Evolutionary conservation across 2,113 vertebrate species (phyloP).

Genomic region (Monarcha castaneiventris): DNA sequence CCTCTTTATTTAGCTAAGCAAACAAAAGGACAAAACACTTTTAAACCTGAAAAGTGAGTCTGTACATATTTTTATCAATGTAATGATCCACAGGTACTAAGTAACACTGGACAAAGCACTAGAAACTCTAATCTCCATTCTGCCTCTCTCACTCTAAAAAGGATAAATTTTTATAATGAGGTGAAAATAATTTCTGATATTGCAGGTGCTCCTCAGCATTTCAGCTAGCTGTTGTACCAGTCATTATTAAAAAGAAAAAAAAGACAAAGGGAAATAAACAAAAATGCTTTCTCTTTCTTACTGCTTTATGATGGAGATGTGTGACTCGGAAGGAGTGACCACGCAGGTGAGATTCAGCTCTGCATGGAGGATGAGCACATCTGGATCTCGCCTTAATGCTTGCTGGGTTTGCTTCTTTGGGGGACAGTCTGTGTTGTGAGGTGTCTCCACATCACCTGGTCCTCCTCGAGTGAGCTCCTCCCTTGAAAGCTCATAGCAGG

Average conservation of each 20-base stretch:
- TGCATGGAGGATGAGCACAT: background rate
- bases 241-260: background rate
- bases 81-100: slow-evolving; percentile 40
- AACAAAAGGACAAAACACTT: slow-evolving; percentile 57
- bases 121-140: background rate
- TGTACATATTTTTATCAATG: slow-evolving; percentile 57
- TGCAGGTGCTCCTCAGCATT: background rate
- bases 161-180: background rate
- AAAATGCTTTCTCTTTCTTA: background rate
- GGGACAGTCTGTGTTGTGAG: background rate
- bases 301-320: background rate
- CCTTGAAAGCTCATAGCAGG: background rate
- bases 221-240: background rate
- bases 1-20: slow-evolving; percentile 57
- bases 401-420: background rate
- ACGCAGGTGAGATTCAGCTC: background rate
- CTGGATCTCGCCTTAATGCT: background rate
- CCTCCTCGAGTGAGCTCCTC: fast-evolving
- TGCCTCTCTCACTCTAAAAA: background rate
- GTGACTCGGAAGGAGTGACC: fast-evolving
- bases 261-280: background rate
- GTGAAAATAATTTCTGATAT: slow-evolving; percentile 15
- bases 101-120: background rate
- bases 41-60: slow-evolving; percentile 31
- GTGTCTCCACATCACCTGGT: background rate